phyloP scores from a whole-genome alignment of 2,113 vertebrate species.

The Myiagra hebetior region DNA sequence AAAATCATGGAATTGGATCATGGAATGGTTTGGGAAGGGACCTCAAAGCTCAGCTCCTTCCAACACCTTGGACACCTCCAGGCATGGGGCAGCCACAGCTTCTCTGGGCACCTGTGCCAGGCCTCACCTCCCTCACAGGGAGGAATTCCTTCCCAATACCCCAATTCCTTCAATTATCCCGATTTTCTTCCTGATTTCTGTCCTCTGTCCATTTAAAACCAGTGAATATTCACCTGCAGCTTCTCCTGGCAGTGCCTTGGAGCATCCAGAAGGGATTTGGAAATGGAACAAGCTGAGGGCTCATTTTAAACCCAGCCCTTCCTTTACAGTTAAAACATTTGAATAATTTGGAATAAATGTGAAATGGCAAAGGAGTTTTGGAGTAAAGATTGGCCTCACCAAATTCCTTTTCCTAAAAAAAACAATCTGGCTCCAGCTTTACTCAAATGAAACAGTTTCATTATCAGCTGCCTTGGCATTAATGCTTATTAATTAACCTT shows the following conservation, averaged over 20 bases:
- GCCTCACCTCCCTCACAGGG: neutral
- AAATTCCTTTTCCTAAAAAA: neutral
- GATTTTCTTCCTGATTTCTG: neutral
- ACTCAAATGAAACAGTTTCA: neutral
- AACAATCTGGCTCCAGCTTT: neutral
- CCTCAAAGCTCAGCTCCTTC: neutral
- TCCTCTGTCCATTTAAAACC: neutral
- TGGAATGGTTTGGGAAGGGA: neutral
- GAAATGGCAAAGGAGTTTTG: neutral
- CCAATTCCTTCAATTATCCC: neutral
- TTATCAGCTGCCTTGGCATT: neutral
- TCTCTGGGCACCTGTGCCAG: neutral
- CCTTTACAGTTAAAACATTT: fast-evolving
- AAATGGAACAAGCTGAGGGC: neutral
- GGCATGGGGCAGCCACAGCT: neutral
- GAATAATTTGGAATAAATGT: neutral
- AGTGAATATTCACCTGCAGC: neutral
- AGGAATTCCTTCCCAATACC: neutral
- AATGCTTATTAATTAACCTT: neutral
- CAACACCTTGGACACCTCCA: neutral
- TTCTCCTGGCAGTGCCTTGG: neutral
- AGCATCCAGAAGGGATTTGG: fast-evolving
- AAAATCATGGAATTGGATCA: neutral
- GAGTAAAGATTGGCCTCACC: neutral
- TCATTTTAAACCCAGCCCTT: neutral